These are phyloP conservation scores for Octodon degus DNA, from an alignment of 2,113 vertebrate species.

Conservation along the genomic window DNA sequence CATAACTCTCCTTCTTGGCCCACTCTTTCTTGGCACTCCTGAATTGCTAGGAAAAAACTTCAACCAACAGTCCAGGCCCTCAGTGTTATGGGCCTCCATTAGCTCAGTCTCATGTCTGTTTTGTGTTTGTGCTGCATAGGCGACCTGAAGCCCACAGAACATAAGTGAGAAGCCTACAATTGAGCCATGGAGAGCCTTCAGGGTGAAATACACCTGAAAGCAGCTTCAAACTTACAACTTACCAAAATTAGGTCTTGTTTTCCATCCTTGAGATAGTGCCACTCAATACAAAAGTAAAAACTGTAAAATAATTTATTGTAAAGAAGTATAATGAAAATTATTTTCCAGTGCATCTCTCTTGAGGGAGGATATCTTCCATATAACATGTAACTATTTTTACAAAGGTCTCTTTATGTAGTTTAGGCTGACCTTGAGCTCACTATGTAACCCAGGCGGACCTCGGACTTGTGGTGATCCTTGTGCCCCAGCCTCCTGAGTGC, in stretches of 20 bases:
- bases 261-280: background rate
- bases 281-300: conserved; percentile 33
- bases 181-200: background rate
- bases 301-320: background rate
- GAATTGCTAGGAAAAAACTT: conserved; percentile 73
- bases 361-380: background rate
- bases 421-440: background rate
- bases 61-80: conserved; percentile 48
- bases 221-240: background rate
- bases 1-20: conserved; percentile 75
- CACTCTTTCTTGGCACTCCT: conserved; percentile 46
- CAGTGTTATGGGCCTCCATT: conserved; percentile 50
- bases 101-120: conserved; percentile 45
- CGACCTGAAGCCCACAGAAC: conserved; percentile 41
- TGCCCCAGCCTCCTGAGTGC: background rate
- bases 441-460: background rate
- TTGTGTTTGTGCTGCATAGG: conserved; percentile 41
- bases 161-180: conserved; percentile 20
- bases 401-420: background rate
- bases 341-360: background rate
- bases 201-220: background rate
- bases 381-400: background rate
- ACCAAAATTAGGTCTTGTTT: conserved; percentile 41
- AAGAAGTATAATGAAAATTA: conserved; percentile 12
- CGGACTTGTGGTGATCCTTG: background rate